Evolutionary conservation across 2,888 invertebrate genomes (phyloP).

Genomic region (Pseudoips prasinana): DNA sequence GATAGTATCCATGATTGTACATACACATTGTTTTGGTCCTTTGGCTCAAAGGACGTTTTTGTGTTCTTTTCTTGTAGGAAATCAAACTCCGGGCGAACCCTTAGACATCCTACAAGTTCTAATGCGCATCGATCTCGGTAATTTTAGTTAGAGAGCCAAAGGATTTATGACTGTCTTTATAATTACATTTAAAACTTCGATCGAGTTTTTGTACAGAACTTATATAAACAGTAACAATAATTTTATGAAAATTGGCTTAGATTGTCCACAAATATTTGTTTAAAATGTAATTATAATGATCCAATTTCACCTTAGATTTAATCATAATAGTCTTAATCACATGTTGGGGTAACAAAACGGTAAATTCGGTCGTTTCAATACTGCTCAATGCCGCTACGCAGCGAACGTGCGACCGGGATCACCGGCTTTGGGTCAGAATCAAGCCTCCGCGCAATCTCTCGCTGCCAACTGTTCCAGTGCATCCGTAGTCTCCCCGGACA

Average conservation of each 20-base stretch:
- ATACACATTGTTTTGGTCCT: constrained; percentile 31
- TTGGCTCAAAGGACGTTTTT: constrained; percentile 12
- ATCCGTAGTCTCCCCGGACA: constrained; percentile 32
- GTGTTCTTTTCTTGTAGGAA: not conserved
- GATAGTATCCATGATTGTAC: constrained; percentile 25
- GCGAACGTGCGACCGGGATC: constrained; percentile 66
- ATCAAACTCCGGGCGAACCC: not conserved
- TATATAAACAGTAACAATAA: too few species aligned
- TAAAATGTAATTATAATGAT: not conserved
- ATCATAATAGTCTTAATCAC: too few species aligned
- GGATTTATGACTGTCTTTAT: not conserved
- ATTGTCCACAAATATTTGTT: too few species aligned
- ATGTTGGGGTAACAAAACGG: constrained; percentile 8
- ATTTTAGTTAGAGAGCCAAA: not conserved
- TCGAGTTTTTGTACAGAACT: too few species aligned
- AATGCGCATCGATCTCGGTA: not conserved
- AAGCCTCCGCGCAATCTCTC: constrained; percentile 43
- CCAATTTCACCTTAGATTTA: not conserved
- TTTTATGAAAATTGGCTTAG: too few species aligned
- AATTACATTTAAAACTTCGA: not conserved
- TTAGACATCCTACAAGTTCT: not conserved
- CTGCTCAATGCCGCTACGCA: constrained; percentile 28
- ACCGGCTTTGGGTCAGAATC: constrained; percentile 43
- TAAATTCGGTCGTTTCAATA: constrained; percentile 3
- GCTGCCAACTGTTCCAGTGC: constrained; percentile 37